Evolutionary conservation across 2,888 invertebrate species (phyloP).

Genomic region (Cylindroiulus punctatus): DNA sequence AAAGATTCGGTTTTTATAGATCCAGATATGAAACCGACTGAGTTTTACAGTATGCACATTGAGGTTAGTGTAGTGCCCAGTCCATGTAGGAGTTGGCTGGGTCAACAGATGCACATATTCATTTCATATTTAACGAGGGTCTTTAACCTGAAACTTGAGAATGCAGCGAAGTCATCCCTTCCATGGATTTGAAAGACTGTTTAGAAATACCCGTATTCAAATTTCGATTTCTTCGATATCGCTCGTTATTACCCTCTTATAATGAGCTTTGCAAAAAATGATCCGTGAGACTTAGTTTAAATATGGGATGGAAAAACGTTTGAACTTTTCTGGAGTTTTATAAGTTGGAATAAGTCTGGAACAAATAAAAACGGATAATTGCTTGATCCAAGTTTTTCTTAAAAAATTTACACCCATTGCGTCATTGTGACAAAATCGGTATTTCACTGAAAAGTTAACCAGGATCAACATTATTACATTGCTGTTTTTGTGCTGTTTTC

Average conservation of each 20-base stretch:
- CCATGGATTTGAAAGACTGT: not conserved
- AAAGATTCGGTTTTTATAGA: not conserved
- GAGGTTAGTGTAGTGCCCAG: constrained; percentile 8
- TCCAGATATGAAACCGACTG: not conserved
- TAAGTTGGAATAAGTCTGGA: no score
- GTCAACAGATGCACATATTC: not conserved
- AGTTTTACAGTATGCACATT: no score
- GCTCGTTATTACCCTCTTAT: not conserved
- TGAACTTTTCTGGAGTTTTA: no score
- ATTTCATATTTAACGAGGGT: constrained; percentile 24
- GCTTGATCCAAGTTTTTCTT: no score
- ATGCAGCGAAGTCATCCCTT: not conserved
- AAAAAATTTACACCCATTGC: no score
- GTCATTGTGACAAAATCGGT: no score
- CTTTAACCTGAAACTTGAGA: constrained; percentile 8
- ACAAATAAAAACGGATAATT: no score
- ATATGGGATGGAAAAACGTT: no score
- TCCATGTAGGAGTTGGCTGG: constrained; percentile 15
- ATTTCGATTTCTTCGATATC: not conserved
- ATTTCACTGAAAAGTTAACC: no score
- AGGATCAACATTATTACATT: no score
- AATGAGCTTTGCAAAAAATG: not conserved
- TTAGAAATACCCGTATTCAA: constrained; percentile 1
- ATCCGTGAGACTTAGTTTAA: no score
- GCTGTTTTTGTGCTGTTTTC: no score